phyloP scores from a whole-genome alignment of 1,140 invertebrate genomes.

The Apocrypta bakeri region DNA sequence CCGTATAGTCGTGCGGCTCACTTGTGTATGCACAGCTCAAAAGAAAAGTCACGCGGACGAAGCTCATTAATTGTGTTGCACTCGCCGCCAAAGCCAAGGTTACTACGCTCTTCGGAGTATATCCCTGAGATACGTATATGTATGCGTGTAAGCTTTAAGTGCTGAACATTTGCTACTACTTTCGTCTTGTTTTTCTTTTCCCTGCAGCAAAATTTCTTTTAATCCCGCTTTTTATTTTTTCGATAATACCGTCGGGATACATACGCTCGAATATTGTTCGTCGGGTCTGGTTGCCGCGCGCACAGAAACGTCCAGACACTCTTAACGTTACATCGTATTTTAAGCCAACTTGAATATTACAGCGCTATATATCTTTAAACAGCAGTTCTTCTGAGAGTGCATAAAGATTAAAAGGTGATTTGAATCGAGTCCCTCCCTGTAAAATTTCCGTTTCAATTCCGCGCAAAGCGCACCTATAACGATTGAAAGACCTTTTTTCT shows the following conservation, averaged over 20 bases:
- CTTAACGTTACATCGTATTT: too few species aligned
- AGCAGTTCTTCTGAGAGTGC: too few species aligned
- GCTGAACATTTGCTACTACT: not conserved
- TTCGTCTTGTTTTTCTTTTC: not conserved
- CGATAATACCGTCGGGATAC: too few species aligned
- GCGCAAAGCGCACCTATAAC: not conserved
- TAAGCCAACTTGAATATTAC: too few species aligned
- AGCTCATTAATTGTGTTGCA: conserved; percentile 59
- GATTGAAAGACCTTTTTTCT: not conserved
- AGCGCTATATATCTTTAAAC: too few species aligned
- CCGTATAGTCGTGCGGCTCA: not conserved
- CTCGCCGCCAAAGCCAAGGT: conserved; percentile 62
- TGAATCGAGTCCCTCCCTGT: too few species aligned
- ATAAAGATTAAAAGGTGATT: not conserved
- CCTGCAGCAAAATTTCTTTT: not conserved
- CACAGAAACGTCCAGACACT: too few species aligned
- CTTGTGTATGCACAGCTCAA: not conserved
- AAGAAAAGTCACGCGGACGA: conserved; percentile 25
- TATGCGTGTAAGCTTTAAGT: not conserved
- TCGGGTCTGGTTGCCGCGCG: too few species aligned
- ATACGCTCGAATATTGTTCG: too few species aligned
- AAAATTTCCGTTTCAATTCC: not conserved
- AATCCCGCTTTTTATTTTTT: too few species aligned
- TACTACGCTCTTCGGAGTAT: not conserved
- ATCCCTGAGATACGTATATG: not conserved